Evolutionary conservation across 1,140 invertebrate genomes (phyloP), one percentile per base, ranked within the genome.

Genomic region (Danaus plexippus): DNA sequence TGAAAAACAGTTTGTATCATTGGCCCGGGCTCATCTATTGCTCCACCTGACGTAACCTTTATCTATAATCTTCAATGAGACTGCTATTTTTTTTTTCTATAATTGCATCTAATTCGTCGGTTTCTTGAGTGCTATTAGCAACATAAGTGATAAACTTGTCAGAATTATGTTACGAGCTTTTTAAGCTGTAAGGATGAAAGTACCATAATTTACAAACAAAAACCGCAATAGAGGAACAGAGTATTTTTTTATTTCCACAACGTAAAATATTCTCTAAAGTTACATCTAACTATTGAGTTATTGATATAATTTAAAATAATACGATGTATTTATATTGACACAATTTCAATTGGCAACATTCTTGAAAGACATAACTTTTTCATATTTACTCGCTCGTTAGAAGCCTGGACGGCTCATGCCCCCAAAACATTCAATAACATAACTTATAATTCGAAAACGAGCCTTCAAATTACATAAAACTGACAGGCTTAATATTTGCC

Each of bases 401-500:
- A 40, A 43, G 51, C 58, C 42, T 42, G 44, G 45, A 45, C 55
- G 13, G 13, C 45, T 45, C 53, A 46, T 65, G 63, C 63, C 66
- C 68, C 64, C 58, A 64, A 74, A 74, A 71, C 67, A 74, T 84
- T 80, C 74, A 84, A 80, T 80, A 85, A 81, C 77, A 81, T 85
- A 81, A 81, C 65, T 85, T 85, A 82, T 69, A 75, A 73, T 67
- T 77, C 75, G 73, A 77, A 80, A 80, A 79, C 77, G 77, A 76
- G 73, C 71, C 69, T 80, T 81, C 79, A 82, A 82, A 81, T 84
- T 81, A 84, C 80, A 84, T 78, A 83, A 81, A 81, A 75, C 71
- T 85, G 82, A 85, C 82, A 84, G 79, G 63, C 78, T 82, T 85
- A 81, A 85, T 85, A 85, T 84, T 85, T 80, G 80, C 82, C 77